Percentiles rank a stretch among this genome's conserved stretches.
These are phyloP conservation scores for Thermophis baileyi DNA, from an alignment of 2,113 vertebrate species.

Conservation along the genomic window DNA sequence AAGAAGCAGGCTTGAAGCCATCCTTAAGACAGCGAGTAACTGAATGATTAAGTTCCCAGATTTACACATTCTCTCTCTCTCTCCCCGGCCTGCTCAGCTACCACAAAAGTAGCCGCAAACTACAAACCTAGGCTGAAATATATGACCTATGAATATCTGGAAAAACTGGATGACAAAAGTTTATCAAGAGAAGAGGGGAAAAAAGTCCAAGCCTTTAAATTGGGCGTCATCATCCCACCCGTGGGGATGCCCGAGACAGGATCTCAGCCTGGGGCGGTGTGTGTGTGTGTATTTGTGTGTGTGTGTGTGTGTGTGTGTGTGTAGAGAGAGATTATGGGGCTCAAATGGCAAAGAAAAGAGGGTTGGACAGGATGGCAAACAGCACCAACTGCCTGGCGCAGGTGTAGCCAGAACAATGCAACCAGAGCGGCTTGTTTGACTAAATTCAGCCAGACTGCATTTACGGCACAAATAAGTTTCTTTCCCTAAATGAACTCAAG, in stretches of 20 bases:
- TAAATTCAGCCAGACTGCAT: conserved; percentile 16
- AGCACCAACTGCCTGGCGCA: conserved; percentile 5
- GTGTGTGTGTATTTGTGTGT: background rate
- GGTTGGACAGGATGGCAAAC: background rate
- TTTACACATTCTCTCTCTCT: background rate
- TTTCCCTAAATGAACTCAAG: background rate
- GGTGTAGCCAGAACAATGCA: conserved; percentile 30
- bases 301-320: no score
- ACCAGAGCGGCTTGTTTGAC: background rate
- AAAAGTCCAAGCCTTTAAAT: no score
- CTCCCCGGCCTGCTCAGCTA: background rate
- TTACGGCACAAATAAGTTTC: background rate
- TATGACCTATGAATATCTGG: no score
- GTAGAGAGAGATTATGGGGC: background rate
- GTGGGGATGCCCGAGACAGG: background rate
- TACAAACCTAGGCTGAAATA: background rate
- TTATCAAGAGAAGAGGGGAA: no score
- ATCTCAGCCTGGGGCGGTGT: background rate
- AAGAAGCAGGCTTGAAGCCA: background rate
- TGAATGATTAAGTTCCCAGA: background rate
- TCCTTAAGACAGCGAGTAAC: background rate
- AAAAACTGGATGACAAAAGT: no score
- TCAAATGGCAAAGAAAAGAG: conserved; percentile 1
- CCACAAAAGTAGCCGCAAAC: background rate
- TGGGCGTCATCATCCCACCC: background rate